phyloP scores from a whole-genome alignment of 53 echinoderm and acorn worm species.

The Hippasteria phrygiana region DNA sequence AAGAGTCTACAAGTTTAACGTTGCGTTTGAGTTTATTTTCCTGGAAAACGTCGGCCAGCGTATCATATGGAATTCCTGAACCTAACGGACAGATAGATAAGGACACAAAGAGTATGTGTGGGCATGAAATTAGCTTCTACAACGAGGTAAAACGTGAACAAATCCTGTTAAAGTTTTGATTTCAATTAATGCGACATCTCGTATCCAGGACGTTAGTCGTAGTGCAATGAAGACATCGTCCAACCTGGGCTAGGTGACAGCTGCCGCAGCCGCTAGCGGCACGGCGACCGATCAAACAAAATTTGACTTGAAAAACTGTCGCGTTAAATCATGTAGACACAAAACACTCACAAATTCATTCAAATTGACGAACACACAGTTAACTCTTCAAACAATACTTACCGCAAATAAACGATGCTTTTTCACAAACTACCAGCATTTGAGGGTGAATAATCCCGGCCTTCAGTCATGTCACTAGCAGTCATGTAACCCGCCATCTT shows the following conservation, averaged over 20 bases:
- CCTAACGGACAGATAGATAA: no score
- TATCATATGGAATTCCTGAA: no score
- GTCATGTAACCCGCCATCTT: slow-evolving; percentile 70
- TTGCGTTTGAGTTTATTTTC: no score
- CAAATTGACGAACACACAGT: not conserved
- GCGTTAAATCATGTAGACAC: not conserved
- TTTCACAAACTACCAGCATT: slow-evolving; percentile 4
- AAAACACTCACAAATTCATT: not conserved
- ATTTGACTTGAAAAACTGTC: not conserved
- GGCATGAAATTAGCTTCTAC: no score
- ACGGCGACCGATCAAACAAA: not conserved
- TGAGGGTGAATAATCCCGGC: not conserved
- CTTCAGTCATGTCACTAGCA: not conserved
- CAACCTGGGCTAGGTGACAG: not conserved
- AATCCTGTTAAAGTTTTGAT: no score
- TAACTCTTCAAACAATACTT: slow-evolving; percentile 4
- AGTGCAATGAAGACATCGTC: no score
- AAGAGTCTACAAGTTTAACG: no score
- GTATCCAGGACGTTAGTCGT: no score
- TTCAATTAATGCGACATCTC: no score
- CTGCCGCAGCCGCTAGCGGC: not conserved
- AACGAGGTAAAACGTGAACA: no score
- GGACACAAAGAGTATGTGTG: no score
- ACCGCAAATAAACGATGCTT: slow-evolving; percentile 10
- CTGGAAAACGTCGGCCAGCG: no score